Evolutionary conservation across 2,888 invertebrate genomes (phyloP).

Genomic region (Glomeris marginata): DNA sequence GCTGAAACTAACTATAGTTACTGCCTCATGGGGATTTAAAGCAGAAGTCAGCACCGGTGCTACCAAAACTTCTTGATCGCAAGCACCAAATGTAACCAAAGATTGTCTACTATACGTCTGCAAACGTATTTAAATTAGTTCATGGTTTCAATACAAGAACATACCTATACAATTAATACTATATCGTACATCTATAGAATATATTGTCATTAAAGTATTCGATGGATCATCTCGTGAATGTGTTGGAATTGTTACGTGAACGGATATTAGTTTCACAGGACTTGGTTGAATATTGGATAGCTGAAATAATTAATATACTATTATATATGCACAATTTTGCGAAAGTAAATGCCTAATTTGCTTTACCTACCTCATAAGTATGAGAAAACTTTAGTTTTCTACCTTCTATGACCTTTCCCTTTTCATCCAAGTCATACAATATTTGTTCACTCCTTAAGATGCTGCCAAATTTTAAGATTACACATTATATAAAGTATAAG

Average conservation of each 20-base stretch:
- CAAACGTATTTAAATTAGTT: no score
- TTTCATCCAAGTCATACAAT: conserved; percentile 2
- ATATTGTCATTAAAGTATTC: neutral
- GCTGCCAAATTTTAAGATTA: conserved; percentile 1
- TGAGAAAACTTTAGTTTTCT: conserved; percentile 5
- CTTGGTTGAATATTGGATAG: conserved; percentile 4
- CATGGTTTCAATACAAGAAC: no score
- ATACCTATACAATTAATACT: no score
- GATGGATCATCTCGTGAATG: neutral
- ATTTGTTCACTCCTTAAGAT: conserved; percentile 5
- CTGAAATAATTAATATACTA: neutral
- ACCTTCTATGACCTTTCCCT: conserved; percentile 4
- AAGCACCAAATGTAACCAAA: no score
- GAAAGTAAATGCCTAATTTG: no score
- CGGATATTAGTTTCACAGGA: neutral
- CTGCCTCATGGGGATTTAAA: no score
- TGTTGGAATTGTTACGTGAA: conserved; percentile 2
- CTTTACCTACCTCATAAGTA: conserved; percentile 5
- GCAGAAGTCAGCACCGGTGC: no score
- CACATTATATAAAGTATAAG: neutral
- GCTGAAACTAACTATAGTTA: neutral
- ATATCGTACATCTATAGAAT: neutral
- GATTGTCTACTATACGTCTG: no score
- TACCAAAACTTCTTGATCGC: no score
- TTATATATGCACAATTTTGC: no score